These are phyloP conservation scores for Halisarca cf. caerulea DNA, from an alignment of 37 sponge, comb jelly and placozoan genomes.

Conservation along the genomic window DNA sequence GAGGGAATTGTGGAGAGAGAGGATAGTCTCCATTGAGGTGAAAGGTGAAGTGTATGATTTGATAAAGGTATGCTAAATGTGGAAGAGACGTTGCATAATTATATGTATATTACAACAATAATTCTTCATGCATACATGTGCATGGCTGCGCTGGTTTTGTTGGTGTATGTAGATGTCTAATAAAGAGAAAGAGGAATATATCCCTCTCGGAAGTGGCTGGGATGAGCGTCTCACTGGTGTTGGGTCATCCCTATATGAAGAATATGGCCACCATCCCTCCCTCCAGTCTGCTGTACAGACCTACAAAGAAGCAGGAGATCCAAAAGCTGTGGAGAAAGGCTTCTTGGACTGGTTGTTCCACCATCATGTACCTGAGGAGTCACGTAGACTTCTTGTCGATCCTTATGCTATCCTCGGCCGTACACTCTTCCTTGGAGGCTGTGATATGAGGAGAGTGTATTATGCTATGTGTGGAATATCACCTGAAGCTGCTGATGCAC, in stretches of 20 bases:
- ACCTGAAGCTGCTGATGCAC: too few relatives aligned
- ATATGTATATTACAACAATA: too few relatives aligned
- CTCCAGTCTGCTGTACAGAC: not conserved
- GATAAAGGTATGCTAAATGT: not conserved
- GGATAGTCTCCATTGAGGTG: not conserved
- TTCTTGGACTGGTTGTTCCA: not conserved
- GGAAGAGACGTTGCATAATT: too few relatives aligned
- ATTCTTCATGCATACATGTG: too few relatives aligned
- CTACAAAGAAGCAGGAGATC: not conserved
- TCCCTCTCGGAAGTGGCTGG: too few relatives aligned
- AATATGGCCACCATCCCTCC: constrained; percentile 14
- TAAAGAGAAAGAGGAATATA: too few relatives aligned
- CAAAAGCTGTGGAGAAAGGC: not conserved
- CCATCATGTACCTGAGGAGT: constrained; percentile 2
- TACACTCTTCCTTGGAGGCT: not conserved
- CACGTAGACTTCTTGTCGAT: not conserved
- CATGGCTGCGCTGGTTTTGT: too few relatives aligned
- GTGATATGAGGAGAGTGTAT: not conserved
- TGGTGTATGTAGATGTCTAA: too few relatives aligned
- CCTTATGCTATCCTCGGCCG: not conserved
- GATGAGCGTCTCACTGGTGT: too few relatives aligned
- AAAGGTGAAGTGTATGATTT: not conserved
- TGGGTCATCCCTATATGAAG: not conserved
- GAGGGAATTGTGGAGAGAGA: not conserved
- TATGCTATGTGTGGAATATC: too few relatives aligned